Percentiles rank a stretch among this genome's conserved stretches.
These are phyloP conservation scores for Acanthis flammea DNA, from an alignment of 2,797 vertebrate genomes.

Conservation along the genomic window DNA sequence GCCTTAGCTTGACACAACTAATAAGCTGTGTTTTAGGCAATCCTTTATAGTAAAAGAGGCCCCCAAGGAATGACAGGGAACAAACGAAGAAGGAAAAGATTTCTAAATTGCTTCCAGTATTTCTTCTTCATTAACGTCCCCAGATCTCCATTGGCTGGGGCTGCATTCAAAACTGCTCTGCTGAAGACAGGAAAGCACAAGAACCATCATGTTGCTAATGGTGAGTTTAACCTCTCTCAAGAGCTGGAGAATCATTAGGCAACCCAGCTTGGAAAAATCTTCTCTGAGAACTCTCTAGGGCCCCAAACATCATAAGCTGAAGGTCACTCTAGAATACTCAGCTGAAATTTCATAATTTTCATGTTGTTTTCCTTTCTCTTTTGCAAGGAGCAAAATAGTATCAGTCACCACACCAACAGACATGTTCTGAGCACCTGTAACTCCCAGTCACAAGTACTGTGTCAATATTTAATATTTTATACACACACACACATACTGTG, in stretches of 20 bases:
- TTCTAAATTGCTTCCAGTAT: background rate
- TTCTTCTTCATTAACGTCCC: background rate
- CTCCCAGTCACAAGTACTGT: background rate
- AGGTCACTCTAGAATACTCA: background rate
- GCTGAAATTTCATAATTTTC: background rate
- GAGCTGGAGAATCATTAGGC: background rate
- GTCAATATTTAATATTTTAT: background rate
- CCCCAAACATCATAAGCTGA: background rate
- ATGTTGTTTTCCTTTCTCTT: background rate
- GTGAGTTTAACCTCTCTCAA: background rate
- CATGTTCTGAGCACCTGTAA: background rate
- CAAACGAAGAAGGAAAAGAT: background rate
- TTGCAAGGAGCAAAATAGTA: background rate
- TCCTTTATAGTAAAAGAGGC: constrained; percentile 5
- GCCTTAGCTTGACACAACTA: constrained; percentile 62
- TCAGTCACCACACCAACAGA: background rate
- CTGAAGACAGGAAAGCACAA: background rate
- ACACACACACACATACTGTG: background rate
- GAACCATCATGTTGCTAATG: background rate
- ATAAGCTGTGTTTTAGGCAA: constrained; percentile 65
- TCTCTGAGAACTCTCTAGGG: background rate
- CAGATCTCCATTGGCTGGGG: background rate
- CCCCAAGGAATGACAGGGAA: constrained; percentile 27
- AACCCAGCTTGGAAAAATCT: background rate
- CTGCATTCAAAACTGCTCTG: background rate